A percentile compares a stretch with the other conserved stretches of the same genome.
Conservation (phyloP, 2,113 vertebrate genomes). For the Bos javanicus region DNA sequence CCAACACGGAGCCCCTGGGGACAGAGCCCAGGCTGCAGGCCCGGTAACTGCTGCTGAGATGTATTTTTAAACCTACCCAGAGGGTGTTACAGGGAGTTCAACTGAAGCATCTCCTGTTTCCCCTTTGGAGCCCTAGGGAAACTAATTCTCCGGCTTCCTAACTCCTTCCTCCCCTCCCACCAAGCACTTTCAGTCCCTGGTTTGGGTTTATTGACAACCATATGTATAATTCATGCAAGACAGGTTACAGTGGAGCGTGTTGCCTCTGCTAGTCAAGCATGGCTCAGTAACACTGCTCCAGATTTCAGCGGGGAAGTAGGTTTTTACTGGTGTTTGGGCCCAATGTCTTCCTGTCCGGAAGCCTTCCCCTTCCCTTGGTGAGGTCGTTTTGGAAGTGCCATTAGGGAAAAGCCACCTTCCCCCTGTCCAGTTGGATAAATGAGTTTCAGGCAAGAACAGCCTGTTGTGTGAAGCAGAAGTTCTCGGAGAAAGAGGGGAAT, state of each 20-base stretch:
- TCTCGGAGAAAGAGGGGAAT: background rate
- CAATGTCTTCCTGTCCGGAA: conserved; percentile 61
- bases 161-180: background rate
- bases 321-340: conserved; percentile 69
- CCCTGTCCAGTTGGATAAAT: conserved; percentile 41
- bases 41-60: background rate
- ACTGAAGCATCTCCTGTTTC: conserved; percentile 59
- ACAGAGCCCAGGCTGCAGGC: background rate
- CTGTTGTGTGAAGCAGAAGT: background rate
- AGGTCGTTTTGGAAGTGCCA: background rate
- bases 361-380: conserved; percentile 22
- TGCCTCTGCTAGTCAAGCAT: conserved; percentile 71
- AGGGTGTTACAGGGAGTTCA: conserved; percentile 26
- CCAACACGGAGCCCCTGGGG: background rate
- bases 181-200: background rate
- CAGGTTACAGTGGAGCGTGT: conserved; percentile 65
- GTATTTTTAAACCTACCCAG: conserved; percentile 32
- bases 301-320: conserved; percentile 56
- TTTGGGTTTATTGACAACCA: conserved; percentile 57
- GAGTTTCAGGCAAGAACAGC: conserved; percentile 28
- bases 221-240: conserved; percentile 63
- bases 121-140: conserved; percentile 31
- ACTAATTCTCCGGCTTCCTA: conserved; percentile 46
- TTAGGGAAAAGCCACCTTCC: conserved; percentile 25
- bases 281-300: conserved; percentile 42